A percentile compares a stretch with the other conserved stretches of the same genome.
phyloP scores from a whole-genome alignment of 2,797 vertebrate species.

The Parauchenoglanis punctatus region DNA sequence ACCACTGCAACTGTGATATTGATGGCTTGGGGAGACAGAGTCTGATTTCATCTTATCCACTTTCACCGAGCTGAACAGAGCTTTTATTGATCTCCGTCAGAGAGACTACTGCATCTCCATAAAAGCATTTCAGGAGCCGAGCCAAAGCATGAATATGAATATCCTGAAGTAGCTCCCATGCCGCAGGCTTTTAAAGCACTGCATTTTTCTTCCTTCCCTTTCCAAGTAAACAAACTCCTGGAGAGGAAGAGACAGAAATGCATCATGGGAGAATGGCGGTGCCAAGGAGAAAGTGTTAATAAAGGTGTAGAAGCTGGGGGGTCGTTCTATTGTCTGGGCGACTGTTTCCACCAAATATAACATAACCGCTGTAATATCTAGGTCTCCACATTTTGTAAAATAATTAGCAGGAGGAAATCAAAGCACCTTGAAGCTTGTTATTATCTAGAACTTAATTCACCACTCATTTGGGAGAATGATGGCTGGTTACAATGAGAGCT shows the following conservation, averaged over 20 bases:
- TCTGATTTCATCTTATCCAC: conserved; percentile 62
- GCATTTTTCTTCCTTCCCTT: conserved; percentile 53
- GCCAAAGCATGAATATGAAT: conserved; percentile 64
- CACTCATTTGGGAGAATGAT: not conserved
- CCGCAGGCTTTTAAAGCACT: conserved; percentile 62
- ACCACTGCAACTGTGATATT: conserved; percentile 42
- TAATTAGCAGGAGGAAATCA: conserved; percentile 3
- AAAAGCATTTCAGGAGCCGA: conserved; percentile 71
- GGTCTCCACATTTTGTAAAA: not conserved
- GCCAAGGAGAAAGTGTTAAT: conserved; percentile 29
- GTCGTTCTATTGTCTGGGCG: not conserved
- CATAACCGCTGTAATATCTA: not conserved
- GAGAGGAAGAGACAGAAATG: conserved; percentile 55
- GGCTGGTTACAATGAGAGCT: not conserved
- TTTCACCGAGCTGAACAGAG: conserved; percentile 48
- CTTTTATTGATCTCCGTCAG: conserved; percentile 63
- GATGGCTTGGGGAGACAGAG: conserved; percentile 59
- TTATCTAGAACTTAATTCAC: not conserved
- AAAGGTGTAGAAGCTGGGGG: not conserved
- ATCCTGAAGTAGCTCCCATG: conserved; percentile 64
- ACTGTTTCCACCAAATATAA: not conserved
- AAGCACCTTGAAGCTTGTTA: not conserved
- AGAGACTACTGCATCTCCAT: conserved; percentile 62
- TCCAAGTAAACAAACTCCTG: conserved; percentile 58
- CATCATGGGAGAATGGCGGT: conserved; percentile 36